phyloP scores from a whole-genome alignment of 2,888 invertebrate genomes.

The Parelbella ahira region DNA sequence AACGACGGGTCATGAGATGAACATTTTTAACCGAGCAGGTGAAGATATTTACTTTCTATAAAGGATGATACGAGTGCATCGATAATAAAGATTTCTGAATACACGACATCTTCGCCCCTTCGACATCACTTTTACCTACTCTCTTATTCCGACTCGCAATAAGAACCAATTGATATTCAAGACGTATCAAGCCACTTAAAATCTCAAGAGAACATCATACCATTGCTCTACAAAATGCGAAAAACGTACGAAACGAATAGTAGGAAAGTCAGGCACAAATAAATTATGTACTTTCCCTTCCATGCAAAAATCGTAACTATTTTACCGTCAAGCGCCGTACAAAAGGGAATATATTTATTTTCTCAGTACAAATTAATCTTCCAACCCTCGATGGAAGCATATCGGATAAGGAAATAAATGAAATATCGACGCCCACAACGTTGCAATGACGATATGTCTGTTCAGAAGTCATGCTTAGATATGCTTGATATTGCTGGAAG shows the following conservation, averaged over 20 bases:
- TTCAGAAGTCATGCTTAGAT: too few relatives aligned
- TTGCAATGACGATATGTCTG: too few relatives aligned
- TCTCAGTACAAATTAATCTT: conserved; percentile 15
- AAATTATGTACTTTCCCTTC: conserved; percentile 20
- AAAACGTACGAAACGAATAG: conserved; percentile 15
- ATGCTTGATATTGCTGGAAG: too few relatives aligned
- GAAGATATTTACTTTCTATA: too few relatives aligned
- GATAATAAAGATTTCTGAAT: neutral
- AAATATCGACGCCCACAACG: neutral
- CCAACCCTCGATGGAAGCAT: conserved; percentile 7
- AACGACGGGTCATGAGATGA: too few relatives aligned
- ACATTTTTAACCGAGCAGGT: too few relatives aligned
- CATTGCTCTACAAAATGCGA: conserved; percentile 12
- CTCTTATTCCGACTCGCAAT: conserved; percentile 8
- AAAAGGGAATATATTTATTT: conserved; percentile 15
- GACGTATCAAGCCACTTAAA: conserved; percentile 24
- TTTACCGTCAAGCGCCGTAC: conserved; percentile 15
- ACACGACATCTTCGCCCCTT: neutral
- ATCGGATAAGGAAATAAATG: conserved; percentile 6
- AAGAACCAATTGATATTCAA: conserved; percentile 22
- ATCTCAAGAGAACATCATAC: conserved; percentile 23
- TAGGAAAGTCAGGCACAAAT: conserved; percentile 19
- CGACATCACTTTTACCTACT: neutral
- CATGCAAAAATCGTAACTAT: conserved; percentile 21
- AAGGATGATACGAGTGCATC: too few relatives aligned